Evolutionary conservation across 2,797 vertebrate species (phyloP), one percentile per base, ranked within the genome.

Genomic region (Apogon hyalosoma): DNA sequence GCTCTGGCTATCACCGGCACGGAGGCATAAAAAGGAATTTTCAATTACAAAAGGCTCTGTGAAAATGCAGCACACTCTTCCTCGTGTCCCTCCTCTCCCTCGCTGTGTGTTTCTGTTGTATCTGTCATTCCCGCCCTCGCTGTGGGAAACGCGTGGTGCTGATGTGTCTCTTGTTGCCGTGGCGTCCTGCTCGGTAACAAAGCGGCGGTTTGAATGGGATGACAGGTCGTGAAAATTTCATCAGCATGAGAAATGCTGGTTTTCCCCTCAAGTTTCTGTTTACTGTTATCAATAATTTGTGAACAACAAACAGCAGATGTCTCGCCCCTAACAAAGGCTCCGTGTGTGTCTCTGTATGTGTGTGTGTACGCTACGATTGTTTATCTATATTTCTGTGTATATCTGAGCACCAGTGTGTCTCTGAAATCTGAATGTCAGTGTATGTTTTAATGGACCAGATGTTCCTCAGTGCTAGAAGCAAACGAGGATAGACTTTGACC

Each of bases 281-380:
- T 90, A 86, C 77, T 70, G 75, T 79, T 71, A 90, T 91, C 70
- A 90, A 92, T 92, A 80, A 89, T 92, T 89, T 85, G 88, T 84
- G 80, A 79, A 84, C 82, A 86, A 84, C 84, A 88, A 88, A 88
- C 86, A 88, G 78, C 85, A 88, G 87, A 78, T 89, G 88, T 88
- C 82, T 83, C 64, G 38, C 63, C 63, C 15, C 58, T 60, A 60
- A 80, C 77, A 73, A 79, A 80, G 55, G 63, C 57, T 46, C 0
- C 41, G 19, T 68, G 52, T 46, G 59, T 57, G 41, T 43, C 2
- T 63, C 33, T 46, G 42, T 43, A 40, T 57, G 43, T 43, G 51
- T 55, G 5, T 33, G 11, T 48, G 38, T 40, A 38, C n/a, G 50
- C 40, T n/a, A 56, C 3, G 11, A 50, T 73, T 50, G 62, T 54